Evolutionary conservation across 1,140 invertebrate species (phyloP).

Genomic region (Cherax destructor): DNA sequence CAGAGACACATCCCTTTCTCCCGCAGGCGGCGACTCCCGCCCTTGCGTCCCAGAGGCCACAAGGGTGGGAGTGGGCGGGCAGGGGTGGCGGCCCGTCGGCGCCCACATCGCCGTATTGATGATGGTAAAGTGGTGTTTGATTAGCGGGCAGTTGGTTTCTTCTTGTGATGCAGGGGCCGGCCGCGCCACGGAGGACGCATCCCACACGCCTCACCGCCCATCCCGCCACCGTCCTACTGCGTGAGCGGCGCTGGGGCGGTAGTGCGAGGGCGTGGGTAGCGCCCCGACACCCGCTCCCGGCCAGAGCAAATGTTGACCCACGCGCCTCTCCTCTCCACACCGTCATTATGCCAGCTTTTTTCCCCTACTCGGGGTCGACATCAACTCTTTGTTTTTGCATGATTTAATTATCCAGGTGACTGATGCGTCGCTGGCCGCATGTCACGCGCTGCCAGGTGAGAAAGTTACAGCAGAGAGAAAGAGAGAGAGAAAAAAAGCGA

Average conservation of each 20-base stretch:
- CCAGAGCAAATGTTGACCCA: slow-evolving; percentile 35
- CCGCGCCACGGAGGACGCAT: neutral
- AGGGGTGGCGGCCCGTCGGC: slow-evolving; percentile 17
- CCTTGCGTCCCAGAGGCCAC: neutral
- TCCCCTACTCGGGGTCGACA: neutral
- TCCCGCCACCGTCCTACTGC: neutral
- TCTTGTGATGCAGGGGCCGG: slow-evolving; percentile 18
- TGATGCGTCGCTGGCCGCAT: slow-evolving; percentile 1
- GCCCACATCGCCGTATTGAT: slow-evolving; percentile 34
- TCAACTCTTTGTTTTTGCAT: slow-evolving; percentile 35
- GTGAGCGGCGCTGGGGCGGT: slow-evolving; percentile 19
- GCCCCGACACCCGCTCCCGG: neutral
- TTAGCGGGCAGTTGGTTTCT: slow-evolving; percentile 55
- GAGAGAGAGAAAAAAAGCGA: slow-evolving; percentile 55
- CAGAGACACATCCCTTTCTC: slow-evolving; percentile 2
- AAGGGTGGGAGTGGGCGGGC: slow-evolving; percentile 4
- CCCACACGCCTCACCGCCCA: neutral
- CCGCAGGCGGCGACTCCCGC: neutral
- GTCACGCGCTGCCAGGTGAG: neutral
- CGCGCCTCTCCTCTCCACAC: slow-evolving; percentile 31
- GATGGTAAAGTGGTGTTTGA: slow-evolving; percentile 61
- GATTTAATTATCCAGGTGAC: slow-evolving; percentile 33
- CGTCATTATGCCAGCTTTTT: slow-evolving; percentile 37
- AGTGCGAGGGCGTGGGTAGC: neutral
- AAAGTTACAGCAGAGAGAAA: neutral